These are phyloP conservation scores for Spongilla lacustris DNA, from an alignment of 37 sponge, comb jelly and placozoan genomes.

Conservation along the genomic window DNA sequence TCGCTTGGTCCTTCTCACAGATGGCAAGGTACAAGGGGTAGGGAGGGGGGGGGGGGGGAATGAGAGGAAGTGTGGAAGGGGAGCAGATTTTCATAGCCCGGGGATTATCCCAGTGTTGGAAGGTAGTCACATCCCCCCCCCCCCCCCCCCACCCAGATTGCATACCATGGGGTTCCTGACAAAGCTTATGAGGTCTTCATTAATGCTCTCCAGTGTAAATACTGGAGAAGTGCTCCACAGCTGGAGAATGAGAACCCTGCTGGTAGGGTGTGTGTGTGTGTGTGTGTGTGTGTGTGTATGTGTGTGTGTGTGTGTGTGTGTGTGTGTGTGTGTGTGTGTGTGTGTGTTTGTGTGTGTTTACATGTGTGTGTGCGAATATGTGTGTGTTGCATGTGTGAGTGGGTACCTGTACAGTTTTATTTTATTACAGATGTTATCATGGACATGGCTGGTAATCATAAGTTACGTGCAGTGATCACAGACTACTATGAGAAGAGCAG, in stretches of 20 bases:
- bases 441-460: conserved; percentile 71
- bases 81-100: no score
- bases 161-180: conserved; percentile 71
- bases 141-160: conserved; percentile 58
- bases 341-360: no score
- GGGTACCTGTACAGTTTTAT: no score
- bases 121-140: no score
- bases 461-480: conserved; percentile 40
- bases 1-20: conserved; percentile 48
- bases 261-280: conserved; percentile 9
- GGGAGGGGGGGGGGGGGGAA: no score
- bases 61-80: no score
- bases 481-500: conserved; percentile 36
- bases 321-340: not conserved
- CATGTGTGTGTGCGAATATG: not conserved
- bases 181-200: conserved; percentile 78
- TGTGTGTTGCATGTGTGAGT: not conserved
- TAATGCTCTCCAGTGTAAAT: conserved; percentile 6
- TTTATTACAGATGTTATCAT: conserved; percentile 57
- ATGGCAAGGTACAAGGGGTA: conserved; percentile 40
- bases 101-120: no score
- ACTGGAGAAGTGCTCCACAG: not conserved
- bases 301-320: no score
- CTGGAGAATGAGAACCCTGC: conserved; percentile 61
- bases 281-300: no score